These are phyloP conservation scores for Picathartes gymnocephalus DNA, from an alignment of 2,113 vertebrate species.

Conservation along the genomic window DNA sequence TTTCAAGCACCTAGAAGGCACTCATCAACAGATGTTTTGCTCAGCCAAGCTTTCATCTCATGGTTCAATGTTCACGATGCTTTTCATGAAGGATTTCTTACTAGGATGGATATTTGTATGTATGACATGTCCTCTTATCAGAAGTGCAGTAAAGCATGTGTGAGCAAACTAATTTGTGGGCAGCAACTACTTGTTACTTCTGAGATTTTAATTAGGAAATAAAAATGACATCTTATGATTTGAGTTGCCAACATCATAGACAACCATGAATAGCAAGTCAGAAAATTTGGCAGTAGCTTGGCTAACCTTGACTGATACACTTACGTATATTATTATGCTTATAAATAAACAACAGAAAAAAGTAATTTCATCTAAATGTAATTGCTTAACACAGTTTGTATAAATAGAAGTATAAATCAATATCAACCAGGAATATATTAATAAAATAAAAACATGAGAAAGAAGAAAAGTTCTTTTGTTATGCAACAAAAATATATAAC, in stretches of 20 bases:
- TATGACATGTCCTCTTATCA: not conserved
- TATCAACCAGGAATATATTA: not conserved
- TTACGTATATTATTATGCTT: not conserved
- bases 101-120: not conserved
- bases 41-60: not conserved
- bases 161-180: not conserved
- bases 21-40: not conserved
- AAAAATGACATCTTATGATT: not conserved
- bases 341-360: not conserved
- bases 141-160: not conserved
- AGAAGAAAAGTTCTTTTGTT: not conserved
- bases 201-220: slow-evolving; percentile 15
- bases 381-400: not conserved
- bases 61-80: not conserved
- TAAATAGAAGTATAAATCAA: not conserved
- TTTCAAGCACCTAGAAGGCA: not conserved
- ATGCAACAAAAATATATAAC: not conserved
- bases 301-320: not conserved
- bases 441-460: not conserved
- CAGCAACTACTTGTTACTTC: slow-evolving; percentile 9
- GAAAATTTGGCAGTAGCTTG: not conserved
- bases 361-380: not conserved
- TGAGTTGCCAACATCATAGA: not conserved
- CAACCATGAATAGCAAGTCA: not conserved
- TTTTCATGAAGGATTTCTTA: not conserved